Base-by-base conservation (phyloP, 2,797 vertebrate genomes). In the Australoheros facetus region DNA sequence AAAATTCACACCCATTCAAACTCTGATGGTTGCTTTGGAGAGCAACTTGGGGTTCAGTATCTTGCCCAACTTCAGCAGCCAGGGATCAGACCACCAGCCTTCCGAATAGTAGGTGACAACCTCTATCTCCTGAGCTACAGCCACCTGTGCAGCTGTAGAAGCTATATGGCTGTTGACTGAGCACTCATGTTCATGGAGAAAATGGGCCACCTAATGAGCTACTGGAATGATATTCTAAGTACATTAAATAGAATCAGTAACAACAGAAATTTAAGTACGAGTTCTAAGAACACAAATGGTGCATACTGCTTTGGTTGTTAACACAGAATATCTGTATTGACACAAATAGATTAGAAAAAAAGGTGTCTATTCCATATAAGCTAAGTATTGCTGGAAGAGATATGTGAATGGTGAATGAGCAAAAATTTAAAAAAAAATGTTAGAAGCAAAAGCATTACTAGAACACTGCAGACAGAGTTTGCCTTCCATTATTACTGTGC, bases 401-500 rank as follows among this genome's bases (percentile, higher is more conserved):
- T 37, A 17, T 23, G 12, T 37, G 32, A n/a, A 71, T 32, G 19
- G 5, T 34, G 30, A 34, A 59, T 53, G 57, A 72, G 34, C 39
- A 73, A 72, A 66, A 79, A 73, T 72, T 3, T n/a, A 60, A 30
- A 80, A 73, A 34, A 80, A 73, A 66, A 19, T 17, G 42, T 77
- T 26, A 19, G 75, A 42, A 34, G 71, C 9, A 21, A 66, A 34
- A 34, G 56, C 56, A 23, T 82, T 57, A 79, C 62, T 58, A 70
- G 54, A 70, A 39, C 73, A 34, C 48, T 71, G 77, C 32, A 69
- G 75, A 4, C 57, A 77, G 10, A 60, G 69, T 90, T 86, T 73
- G 57, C 37, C 74, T 71, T 77, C 51, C 78, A 85, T 89, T 88
- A 84, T 87, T 66, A 83, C 69, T 55, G 56, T 19, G 55, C 42